Base-by-base conservation (phyloP, 2,113 vertebrate species). In the Dendrocopos noguchii region DNA sequence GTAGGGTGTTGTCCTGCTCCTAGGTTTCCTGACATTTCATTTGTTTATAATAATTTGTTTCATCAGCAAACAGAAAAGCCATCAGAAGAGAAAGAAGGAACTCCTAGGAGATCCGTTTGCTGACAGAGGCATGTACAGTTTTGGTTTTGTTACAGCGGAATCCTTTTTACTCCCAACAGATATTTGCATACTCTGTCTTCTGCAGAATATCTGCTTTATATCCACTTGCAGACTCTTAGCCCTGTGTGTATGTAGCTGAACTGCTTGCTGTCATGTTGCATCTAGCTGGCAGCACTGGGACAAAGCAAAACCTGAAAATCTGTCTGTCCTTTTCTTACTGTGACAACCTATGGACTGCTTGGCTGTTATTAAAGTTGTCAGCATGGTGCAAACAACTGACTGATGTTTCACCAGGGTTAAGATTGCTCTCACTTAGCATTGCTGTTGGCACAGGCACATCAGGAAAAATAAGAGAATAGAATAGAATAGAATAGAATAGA, bases 341-440 rank as follows among this genome's bases (percentile, higher is more conserved):
- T 79, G 82, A 85, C 76, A 86, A 56, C 63, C 31, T 72, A 47
- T 15, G 22, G 59, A 75, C 44, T 79, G 24, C 82, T 88, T 90
- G 84, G 68, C 66, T 95, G 39, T 95, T 94, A 94, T 94, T 91
- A 86, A 93, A 90, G 77, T 66, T 95, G 91, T 95, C 96, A 95
- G 63, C 50, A 70, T 47, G 61, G 46, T 90, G 77, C 73, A 90
- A 91, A 84, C n/a, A 80, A 27, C 85, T 84, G 82, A 68, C 66
- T 66, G 55, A 66, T 87, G 80, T 67, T 66, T 76, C 68, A 83
- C 22, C 22, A 44, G 59, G 42, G 39, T 87, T 90, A 46, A 42
- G 70, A 81, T 86, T 79, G 27, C 80, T 94, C 87, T n/a, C 75
- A 75, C 13, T 84, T 81, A 47, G 70, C 88, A 42, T 68, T 94